Evolutionary conservation across 1,140 invertebrate genomes (phyloP), one percentile per base, ranked within the genome.

Genomic region (Lordiphosa clarofinis): DNA sequence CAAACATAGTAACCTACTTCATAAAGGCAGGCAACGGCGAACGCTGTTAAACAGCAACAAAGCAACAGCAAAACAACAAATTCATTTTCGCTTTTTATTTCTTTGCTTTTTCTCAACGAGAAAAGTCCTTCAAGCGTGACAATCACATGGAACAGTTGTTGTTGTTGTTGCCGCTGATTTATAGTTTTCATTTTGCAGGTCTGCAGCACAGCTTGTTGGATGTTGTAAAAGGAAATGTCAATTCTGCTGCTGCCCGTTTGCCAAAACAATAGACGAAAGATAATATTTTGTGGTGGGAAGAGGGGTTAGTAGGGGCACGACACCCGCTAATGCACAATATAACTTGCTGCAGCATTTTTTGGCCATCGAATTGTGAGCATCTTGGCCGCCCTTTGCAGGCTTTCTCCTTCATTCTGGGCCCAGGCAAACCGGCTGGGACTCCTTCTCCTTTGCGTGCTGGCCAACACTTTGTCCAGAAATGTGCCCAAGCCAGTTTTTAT

Each of bases 221-320:
- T 84, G 78, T 84, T 84, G 78, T 78, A 84, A 84, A 84, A 84
- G 78, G 78, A 84, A 84, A 84, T 84, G 78, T 84, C 78, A 84
- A 84, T 84, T 84, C 64, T 66, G 78, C 58, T 82, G 65, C 64
- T 62, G 76, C 54, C 78, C 73, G 73, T 58, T 76, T 84, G 73
- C 78, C 78, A 73, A 84, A 28, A 82, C 78, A 76, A 61, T 54
- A 61, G 33, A 50, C 58, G 19, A 57, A 55, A 67, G 60, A 53
- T 58, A 72, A 72, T 59, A 56, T 52, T 46, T 58, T 47, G 33
- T 21, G 39, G 39, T 33, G 37, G 28, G 31, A 35, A 38, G 28
- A 40, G 36, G 15, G 13, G 21, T 21, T 3, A 12, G 38, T n/a
- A 8, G 35, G 38, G 54, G 33, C 33, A 21, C 35, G 58, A 21